phyloP scores from a whole-genome alignment of 2,113 vertebrate species.

The Melozone crissalis region DNA sequence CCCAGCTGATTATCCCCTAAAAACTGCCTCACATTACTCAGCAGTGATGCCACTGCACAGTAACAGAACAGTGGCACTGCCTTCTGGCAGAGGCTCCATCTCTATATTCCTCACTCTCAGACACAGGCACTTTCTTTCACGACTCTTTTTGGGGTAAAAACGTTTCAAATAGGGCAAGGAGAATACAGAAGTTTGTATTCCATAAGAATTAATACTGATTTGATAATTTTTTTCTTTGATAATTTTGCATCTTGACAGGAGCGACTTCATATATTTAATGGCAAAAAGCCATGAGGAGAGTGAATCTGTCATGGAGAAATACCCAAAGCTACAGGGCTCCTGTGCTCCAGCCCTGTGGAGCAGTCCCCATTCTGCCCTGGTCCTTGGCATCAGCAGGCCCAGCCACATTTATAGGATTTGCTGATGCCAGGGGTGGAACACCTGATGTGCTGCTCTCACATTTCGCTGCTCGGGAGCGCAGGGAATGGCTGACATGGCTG shows the following conservation, averaged over 20 bases:
- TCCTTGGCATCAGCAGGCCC: neutral
- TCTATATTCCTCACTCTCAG: neutral
- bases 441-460: constrained; percentile 55
- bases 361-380: neutral
- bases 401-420: constrained; percentile 19
- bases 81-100: neutral
- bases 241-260: neutral
- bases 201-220: neutral
- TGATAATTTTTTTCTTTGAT: neutral
- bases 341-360: neutral
- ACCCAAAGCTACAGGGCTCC: neutral
- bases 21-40: constrained; percentile 58
- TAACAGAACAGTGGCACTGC: neutral
- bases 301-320: neutral
- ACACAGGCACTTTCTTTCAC: neutral
- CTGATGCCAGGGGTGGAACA: constrained; percentile 40
- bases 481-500: constrained; percentile 58
- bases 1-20: neutral
- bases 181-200: neutral
- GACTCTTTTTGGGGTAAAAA: neutral
- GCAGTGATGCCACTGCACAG: constrained; percentile 46
- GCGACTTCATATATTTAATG: neutral
- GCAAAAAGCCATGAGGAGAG: neutral
- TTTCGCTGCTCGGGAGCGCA: constrained; percentile 41
- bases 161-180: neutral